Evolutionary conservation across 2,888 invertebrate species (phyloP), one percentile per base, ranked within the genome.

Genomic region (Ochropleura leucogaster): DNA sequence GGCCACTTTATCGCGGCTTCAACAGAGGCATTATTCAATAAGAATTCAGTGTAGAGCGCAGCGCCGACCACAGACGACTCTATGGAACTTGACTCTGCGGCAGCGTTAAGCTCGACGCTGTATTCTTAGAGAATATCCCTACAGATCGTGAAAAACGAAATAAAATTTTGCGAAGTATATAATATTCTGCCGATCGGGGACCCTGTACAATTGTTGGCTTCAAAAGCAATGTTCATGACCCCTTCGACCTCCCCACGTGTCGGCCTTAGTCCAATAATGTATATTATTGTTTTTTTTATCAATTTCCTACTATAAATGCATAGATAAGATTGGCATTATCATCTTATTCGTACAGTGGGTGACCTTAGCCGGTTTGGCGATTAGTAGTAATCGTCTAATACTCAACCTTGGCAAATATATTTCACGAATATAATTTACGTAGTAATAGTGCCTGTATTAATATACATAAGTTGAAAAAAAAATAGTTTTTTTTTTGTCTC

Each of bases 301-400:
- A n/a, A 65, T 66, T 65, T 72, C 66, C 69, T 76, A 59, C 62
- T 67, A 51, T 59, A 70, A 77, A 68, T 78, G 60, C 62, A 72
- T 9, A 44, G 84, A 84, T 84, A 78, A 71, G 68, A 74, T 75
- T 60, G 14, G 6, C 14, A 60, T 44, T 78, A 84, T 79, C 81
- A 46, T 57, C 20, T 46, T 77, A 73, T 66, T 53, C 44, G 63
- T 55, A 46, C 40, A 55, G 20, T 44, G 18, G 47, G 40, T 72
- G 84, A 84, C 84, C 84, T 84, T 71, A 76, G 51, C 53, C 20
- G 62, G 57, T 53, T 75, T 77, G 73, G 55, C 42, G 69, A 80
- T 76, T 73, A 46, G 18, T 73, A 46, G 18, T 74, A 68, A 80
- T 78, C 67, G 53, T 44, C 42, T 76, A 78, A 76, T 72, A 68